Evolutionary conservation across 2,797 vertebrate species (phyloP), one percentile per base, ranked within the genome.

Genomic region (Peromyscus attwateri): DNA sequence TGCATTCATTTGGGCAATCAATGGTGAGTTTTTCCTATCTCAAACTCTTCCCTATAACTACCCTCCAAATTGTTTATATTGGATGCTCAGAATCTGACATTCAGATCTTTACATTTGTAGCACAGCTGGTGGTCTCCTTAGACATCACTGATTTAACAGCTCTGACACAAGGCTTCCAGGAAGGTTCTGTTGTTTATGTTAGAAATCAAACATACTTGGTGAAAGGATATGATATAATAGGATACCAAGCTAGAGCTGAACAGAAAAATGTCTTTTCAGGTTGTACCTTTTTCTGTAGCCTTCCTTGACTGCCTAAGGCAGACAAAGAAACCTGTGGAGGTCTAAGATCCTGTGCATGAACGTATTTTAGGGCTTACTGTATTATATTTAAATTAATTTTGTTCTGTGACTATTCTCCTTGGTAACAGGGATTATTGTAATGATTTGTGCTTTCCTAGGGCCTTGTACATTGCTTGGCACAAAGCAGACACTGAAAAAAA

Each of bases 141-240:
- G 80, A n/a, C n/a, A 68, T 12, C n/a, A 87, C 52, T 84, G 13
- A 94, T 87, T 95, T 81, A 95, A 62, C 3, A 80, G 79, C 66
- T 90, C 31, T 90, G 55, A 94, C 70, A 91, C 25, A 87, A 93
- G 85, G 7, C 17, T 90, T 95, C 71, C 3, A 14, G 81, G 52
- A 94, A 57, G 92, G n/a, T 76, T 96, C 68, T 75, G 57, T 76
- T 95, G 89, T 91, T 94, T 95, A 76, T 40, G 52, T 87, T 66
- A 90, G 60, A 94, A 91, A n/a, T 7, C 66, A 92, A 89, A 89
- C 31, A 70, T 68, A 81, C 43, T 52, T 90, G 29, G 37, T 43
- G 64, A 91, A 83, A 95, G 23, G 29, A 16, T 77, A 52, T 80
- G 46, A 70, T 70, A 81, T 94, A 80, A 68, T 64, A 96, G 23